phyloP scores from a whole-genome alignment of 2,797 vertebrate species.

The Capromys pilorides region DNA sequence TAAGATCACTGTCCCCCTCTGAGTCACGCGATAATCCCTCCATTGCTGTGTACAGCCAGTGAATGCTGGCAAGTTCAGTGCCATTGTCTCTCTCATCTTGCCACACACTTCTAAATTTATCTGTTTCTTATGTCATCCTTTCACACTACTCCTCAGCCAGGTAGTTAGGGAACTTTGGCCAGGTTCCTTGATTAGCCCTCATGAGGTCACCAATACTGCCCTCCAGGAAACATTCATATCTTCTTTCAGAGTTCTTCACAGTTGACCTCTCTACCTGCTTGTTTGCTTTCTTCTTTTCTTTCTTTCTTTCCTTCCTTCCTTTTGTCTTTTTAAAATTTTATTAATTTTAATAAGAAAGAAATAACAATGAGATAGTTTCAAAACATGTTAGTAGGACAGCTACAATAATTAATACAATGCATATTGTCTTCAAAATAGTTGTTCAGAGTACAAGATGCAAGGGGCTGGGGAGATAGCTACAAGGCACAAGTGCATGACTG shows the following conservation, averaged over 20 bases:
- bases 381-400: too few species aligned
- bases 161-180: not conserved
- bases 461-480: too few species aligned
- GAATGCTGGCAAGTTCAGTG: not conserved
- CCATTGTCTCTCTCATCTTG: not conserved
- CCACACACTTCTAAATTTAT: not conserved
- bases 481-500: too few species aligned
- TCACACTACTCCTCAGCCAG: not conserved
- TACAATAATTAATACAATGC: too few species aligned
- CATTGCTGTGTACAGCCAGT: not conserved
- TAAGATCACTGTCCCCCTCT: too few species aligned
- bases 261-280: not conserved
- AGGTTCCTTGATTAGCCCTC: not conserved
- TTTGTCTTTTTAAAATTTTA: too few species aligned
- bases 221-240: not conserved
- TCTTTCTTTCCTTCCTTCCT: too few species aligned
- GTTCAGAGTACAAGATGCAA: too few species aligned
- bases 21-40: not conserved
- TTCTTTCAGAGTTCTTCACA: not conserved
- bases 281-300: not conserved
- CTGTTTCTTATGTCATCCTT: not conserved
- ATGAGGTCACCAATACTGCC: not conserved
- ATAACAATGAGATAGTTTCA: too few species aligned
- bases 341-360: too few species aligned
- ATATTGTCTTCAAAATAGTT: too few species aligned